Conservation (phyloP, 2,797 vertebrate genomes). For the Balearica regulorum region DNA sequence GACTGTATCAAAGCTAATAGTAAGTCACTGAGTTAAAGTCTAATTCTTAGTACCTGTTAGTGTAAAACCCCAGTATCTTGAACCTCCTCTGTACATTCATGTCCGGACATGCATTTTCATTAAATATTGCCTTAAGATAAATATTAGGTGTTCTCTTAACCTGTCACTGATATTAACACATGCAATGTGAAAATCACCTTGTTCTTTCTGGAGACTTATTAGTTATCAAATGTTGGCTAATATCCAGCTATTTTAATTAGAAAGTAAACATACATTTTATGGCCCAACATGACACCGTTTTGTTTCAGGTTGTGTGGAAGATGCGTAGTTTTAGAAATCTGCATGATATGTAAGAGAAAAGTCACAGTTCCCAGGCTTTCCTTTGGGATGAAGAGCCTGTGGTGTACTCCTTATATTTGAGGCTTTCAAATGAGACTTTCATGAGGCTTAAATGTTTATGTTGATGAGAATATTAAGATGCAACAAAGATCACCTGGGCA, state of each 20-base stretch:
- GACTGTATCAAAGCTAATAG: not conserved
- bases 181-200: not conserved
- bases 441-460: not conserved
- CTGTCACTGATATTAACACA: not conserved
- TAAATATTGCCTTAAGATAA: not conserved
- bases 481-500: not conserved
- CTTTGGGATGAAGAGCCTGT: not conserved
- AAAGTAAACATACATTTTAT: not conserved
- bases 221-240: not conserved
- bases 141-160: not conserved
- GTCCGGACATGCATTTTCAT: not conserved
- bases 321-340: not conserved
- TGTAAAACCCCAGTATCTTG: not conserved
- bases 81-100: not conserved
- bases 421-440: not conserved
- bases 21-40: not conserved
- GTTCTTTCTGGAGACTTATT: not conserved
- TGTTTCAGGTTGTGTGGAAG: not conserved
- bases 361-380: not conserved
- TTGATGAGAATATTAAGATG: not conserved
- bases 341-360: not conserved
- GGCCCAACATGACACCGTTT: accelerated
- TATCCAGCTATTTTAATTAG: not conserved
- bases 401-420: not conserved
- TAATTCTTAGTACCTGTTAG: not conserved